Base-by-base conservation (phyloP, 2,888 invertebrate species). In the Eugnorisma glareosa region DNA sequence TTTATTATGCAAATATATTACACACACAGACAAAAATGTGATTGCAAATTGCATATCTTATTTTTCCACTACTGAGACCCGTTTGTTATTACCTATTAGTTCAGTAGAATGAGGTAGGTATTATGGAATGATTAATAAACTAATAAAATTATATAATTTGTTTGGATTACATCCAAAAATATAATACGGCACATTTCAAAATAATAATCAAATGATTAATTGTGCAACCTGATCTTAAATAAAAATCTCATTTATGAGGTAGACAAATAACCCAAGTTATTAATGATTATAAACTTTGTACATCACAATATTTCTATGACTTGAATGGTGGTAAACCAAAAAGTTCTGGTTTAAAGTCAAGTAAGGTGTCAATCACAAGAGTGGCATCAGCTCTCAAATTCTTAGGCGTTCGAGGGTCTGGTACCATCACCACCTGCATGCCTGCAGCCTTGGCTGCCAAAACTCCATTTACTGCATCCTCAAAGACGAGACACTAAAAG, bases 401-500 rank as follows among this genome's bases (percentile, higher is more conserved):
- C 73, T 83, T 90, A 21, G 94, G 93, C 2, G 95, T 73, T 66
- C 93, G 90, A n/a, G 90, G 86, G 91, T 98, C 98, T 0, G 98
- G 98, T 24, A 98, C 98, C 98, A 98, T 98, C 1, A 99, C 97
- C 3, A 97, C 98, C 93, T 98, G 98, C 99, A 99, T 99, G 5
- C 98, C 98, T 1, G 99, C 99, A 35, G 97, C 97, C 43, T 96
- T 91, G 0, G 98, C 99, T 4, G 98, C 98, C 80, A 96, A 95
- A 0, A 99, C 98, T 2, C 99, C 99, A 94, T 98, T 99, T 0
- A 98, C 98, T 4, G 99, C 98, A 96, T 99, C 99, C 96, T 99
- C 99, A 93, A 99, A 98, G 0, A 99, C 99, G 83, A 99, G 94
- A 90, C 98, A 98, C 98, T 98, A 94, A 75, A 85, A 85, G 63